phyloP scores from a whole-genome alignment of 2,797 vertebrate species.

The Acrocephalus scirpaceus region DNA sequence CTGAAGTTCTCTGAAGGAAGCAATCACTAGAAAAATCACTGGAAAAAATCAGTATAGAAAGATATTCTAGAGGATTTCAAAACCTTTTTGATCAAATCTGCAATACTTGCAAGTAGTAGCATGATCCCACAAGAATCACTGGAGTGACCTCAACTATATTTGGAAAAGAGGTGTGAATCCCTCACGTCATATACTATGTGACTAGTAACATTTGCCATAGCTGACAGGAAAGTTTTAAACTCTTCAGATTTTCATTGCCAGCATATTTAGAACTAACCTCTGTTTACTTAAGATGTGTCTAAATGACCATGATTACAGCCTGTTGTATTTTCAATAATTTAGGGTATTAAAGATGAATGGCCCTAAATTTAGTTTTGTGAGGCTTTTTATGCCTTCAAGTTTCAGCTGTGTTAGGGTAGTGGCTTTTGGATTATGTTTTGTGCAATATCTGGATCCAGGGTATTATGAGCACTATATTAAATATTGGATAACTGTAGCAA shows the following conservation, averaged over 20 bases:
- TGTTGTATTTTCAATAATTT: neutral
- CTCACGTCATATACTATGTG: neutral
- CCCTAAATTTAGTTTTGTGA: neutral
- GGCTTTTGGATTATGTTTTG: neutral
- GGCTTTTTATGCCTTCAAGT: neutral
- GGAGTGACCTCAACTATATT: neutral
- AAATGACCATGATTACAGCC: neutral
- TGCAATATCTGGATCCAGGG: neutral
- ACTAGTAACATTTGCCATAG: neutral
- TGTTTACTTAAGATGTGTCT: neutral
- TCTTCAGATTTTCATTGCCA: neutral
- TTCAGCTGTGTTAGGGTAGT: neutral
- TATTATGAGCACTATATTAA: neutral
- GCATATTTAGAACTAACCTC: neutral
- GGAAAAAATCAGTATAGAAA: neutral
- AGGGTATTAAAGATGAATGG: neutral
- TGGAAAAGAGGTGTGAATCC: neutral
- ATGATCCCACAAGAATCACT: neutral
- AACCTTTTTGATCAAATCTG: neutral
- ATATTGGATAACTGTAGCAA: neutral
- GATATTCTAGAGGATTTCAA: neutral
- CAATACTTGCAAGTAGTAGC: neutral
- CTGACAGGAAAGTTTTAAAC: neutral
- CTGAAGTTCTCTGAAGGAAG: neutral
- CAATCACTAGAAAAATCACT: neutral